Conservation (phyloP, 92 coral and sea anemone genomes). For the Porites cylindrica region DNA sequence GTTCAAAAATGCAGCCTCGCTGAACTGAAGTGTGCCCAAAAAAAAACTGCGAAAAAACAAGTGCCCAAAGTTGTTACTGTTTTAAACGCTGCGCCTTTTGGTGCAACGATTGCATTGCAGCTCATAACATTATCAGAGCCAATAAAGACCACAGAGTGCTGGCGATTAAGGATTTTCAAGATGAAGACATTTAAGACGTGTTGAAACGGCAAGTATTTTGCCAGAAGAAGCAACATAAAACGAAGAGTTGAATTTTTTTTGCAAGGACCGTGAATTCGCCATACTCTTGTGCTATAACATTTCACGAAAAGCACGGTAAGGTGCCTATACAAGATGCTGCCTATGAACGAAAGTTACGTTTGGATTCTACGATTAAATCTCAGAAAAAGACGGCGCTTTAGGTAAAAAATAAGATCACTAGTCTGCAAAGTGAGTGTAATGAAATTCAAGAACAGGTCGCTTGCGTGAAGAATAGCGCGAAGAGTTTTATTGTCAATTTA, state of each 20-base stretch:
- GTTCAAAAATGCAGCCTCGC: constrained; percentile 10
- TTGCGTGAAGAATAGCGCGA: background rate
- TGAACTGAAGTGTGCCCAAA: constrained; percentile 16
- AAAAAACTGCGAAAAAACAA: constrained; percentile 41
- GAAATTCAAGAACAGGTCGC: constrained; percentile 1
- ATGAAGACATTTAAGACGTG: background rate
- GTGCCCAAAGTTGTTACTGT: constrained; percentile 28
- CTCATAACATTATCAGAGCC: too few relatives aligned
- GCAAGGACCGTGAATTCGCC: background rate
- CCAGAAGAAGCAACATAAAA: background rate
- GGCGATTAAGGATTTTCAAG: constrained; percentile 28
- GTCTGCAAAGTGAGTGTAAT: background rate
- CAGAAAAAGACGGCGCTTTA: background rate
- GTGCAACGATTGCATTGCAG: too few relatives aligned
- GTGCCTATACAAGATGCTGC: constrained; percentile 8
- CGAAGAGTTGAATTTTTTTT: background rate
- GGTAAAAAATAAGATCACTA: background rate
- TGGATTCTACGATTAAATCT: background rate
- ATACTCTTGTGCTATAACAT: background rate
- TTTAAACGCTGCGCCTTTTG: background rate
- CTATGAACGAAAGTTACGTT: background rate
- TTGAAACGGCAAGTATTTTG: constrained; percentile 21
- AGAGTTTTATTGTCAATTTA: background rate
- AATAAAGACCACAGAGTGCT: too few relatives aligned
- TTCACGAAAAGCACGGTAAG: background rate